Conservation (phyloP, 2,888 invertebrate species). For the Euclidia mi region DNA sequence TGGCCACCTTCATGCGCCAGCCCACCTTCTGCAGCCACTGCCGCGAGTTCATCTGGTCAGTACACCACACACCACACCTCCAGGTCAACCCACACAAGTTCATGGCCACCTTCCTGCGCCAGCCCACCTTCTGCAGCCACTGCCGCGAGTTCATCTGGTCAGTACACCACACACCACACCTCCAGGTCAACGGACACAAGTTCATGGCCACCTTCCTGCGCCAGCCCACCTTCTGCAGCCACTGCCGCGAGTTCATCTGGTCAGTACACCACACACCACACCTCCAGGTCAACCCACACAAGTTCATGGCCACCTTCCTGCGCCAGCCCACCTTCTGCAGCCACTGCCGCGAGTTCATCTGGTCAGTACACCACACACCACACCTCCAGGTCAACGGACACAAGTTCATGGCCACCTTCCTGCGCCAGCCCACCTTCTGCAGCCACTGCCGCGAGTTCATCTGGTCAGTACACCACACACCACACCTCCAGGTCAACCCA, state of each 20-base stretch:
- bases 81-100: slow-evolving; percentile 99
- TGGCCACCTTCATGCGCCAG: slow-evolving; percentile 99
- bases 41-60: slow-evolving; percentile 97
- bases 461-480: slow-evolving; percentile 91
- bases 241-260: slow-evolving; percentile 99
- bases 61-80: slow-evolving; percentile 95
- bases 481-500: slow-evolving; percentile 98
- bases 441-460: slow-evolving; percentile 99
- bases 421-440: slow-evolving; percentile 99
- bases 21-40: slow-evolving; percentile 99
- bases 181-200: slow-evolving; percentile 99
- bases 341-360: slow-evolving; percentile 99
- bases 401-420: slow-evolving; percentile 99
- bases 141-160: slow-evolving; percentile 99
- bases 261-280: slow-evolving; percentile 91
- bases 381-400: slow-evolving; percentile 99
- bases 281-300: slow-evolving; percentile 99
- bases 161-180: slow-evolving; percentile 93
- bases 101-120: slow-evolving; percentile 99
- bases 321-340: slow-evolving; percentile 99
- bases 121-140: slow-evolving; percentile 99
- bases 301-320: slow-evolving; percentile 99
- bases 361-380: slow-evolving; percentile 91
- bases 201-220: slow-evolving; percentile 99
- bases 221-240: slow-evolving; percentile 99